Percentiles rank a stretch among this genome's conserved stretches.
Conservation (phyloP, 2,797 vertebrate species). For the Amniataba percoides region DNA sequence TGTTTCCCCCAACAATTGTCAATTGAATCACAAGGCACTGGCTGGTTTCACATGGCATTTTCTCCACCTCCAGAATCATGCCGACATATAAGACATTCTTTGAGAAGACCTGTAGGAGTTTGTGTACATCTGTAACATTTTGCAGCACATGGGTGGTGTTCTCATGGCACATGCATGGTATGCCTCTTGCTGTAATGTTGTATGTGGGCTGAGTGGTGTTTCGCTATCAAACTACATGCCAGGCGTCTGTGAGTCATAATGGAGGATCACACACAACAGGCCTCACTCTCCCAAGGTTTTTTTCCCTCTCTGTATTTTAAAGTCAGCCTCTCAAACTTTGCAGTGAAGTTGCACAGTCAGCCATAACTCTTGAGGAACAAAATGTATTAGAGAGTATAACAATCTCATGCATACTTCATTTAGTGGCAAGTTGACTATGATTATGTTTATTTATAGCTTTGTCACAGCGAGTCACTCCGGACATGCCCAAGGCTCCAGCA, state of each 20-base stretch:
- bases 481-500: conserved; percentile 32
- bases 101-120: conserved; percentile 62
- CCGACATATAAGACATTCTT: conserved; percentile 63
- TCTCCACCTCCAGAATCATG: conserved; percentile 54
- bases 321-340: conserved; percentile 27
- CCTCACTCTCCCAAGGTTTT: conserved; percentile 6
- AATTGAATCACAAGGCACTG: conserved; percentile 57
- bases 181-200: conserved; percentile 48
- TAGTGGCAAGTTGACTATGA: conserved; percentile 27
- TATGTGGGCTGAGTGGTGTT: conserved; percentile 51
- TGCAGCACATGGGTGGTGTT: conserved; percentile 65
- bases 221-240: conserved; percentile 46
- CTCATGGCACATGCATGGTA: conserved; percentile 58
- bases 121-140: conserved; percentile 49
- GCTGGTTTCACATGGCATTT: conserved; percentile 52
- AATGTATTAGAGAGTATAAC: not conserved
- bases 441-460: conserved; percentile 56
- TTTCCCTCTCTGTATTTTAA: conserved; percentile 17
- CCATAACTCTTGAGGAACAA: conserved; percentile 7
- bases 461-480: conserved; percentile 13
- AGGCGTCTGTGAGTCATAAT: conserved; percentile 32
- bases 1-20: conserved; percentile 72
- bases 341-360: conserved; percentile 14
- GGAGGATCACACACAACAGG: conserved; percentile 51
- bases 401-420: conserved; percentile 21